These are phyloP conservation scores for Bombus vancouverensis DNA, from an alignment of 1,140 invertebrate species.

Conservation along the genomic window DNA sequence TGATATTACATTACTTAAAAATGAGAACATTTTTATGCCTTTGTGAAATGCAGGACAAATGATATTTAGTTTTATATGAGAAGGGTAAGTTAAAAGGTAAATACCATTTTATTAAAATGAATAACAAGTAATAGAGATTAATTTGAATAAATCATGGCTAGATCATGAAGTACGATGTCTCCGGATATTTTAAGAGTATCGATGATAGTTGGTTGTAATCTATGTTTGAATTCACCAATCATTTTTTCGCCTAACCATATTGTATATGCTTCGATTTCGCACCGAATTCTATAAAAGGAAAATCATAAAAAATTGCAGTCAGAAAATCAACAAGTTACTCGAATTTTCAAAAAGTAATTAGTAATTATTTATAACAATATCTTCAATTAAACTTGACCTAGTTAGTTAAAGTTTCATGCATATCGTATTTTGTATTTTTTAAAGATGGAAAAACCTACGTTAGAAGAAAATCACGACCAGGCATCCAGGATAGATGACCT, in stretches of 20 bases:
- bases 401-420: neutral
- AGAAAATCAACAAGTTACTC: neutral
- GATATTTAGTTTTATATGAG: neutral
- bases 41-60: neutral
- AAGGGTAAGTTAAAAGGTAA: neutral
- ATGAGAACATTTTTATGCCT: neutral
- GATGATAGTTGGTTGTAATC: constrained; percentile 69
- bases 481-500: constrained; percentile 78
- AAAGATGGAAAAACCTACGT: constrained; percentile 66
- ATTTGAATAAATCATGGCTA: constrained; percentile 61
- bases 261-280: constrained; percentile 73
- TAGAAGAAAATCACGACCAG: constrained; percentile 78
- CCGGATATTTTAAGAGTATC: constrained; percentile 78
- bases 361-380: constrained; percentile 8
- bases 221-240: constrained; percentile 78
- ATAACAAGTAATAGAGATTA: constrained; percentile 1
- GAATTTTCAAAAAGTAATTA: neutral
- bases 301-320: neutral
- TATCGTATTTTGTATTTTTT: neutral
- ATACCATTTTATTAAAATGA: neutral
- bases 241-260: constrained; percentile 79
- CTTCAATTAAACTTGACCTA: neutral
- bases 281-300: constrained; percentile 71
- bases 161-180: constrained; percentile 75
- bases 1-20: neutral